phyloP scores from a whole-genome alignment of 2,113 vertebrate species.

The Heliornis fulica region DNA sequence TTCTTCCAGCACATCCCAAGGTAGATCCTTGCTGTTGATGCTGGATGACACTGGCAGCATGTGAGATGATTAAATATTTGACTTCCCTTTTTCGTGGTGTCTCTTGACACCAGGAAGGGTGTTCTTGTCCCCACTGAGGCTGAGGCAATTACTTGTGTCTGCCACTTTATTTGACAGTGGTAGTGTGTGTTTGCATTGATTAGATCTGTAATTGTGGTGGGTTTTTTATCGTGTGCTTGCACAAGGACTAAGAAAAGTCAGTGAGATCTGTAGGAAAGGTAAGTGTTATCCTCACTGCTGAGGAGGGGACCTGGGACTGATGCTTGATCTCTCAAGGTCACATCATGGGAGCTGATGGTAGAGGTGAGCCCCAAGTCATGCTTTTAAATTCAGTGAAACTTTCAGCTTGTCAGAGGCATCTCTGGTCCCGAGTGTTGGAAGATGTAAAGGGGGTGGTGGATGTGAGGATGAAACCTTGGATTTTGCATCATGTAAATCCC shows the following conservation, averaged over 20 bases:
- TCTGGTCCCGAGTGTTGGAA: not conserved
- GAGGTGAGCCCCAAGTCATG: not conserved
- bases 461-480: not conserved
- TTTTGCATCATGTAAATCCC: not conserved
- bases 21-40: not conserved
- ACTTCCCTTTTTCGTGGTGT: not conserved
- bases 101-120: not conserved
- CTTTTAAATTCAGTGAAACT: not conserved
- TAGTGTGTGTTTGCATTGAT: not conserved
- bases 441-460: not conserved
- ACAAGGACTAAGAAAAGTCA: not conserved
- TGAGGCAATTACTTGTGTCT: not conserved
- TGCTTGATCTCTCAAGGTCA: slow-evolving; percentile 48
- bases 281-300: not conserved
- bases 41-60: not conserved
- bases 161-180: not conserved
- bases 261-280: not conserved
- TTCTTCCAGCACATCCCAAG: not conserved
- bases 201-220: not conserved
- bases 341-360: not conserved
- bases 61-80: slow-evolving; percentile 20
- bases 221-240: not conserved
- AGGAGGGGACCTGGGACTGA: not conserved
- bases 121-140: not conserved
- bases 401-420: not conserved